Conservation (phyloP, 2,797 vertebrate species). For the Leptodactylus fallax region DNA sequence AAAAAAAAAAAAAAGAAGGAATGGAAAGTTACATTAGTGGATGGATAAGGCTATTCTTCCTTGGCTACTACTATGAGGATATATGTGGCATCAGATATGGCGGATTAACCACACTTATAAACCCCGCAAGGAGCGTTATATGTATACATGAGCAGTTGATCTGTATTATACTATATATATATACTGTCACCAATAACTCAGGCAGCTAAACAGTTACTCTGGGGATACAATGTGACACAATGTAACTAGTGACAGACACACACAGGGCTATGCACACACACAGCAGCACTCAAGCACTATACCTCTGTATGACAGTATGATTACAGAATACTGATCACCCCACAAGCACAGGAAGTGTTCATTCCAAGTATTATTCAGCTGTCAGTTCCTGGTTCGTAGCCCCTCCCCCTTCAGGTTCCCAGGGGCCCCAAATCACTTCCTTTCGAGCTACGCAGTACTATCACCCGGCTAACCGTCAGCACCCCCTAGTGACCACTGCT, state of each 20-base stretch:
- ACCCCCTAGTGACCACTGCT: not conserved
- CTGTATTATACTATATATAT: not conserved
- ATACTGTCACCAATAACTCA: not conserved
- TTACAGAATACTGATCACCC: conserved; percentile 9
- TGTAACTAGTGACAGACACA: not conserved
- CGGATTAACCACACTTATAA: not conserved
- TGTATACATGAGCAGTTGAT: not conserved
- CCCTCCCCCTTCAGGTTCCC: conserved; percentile 55
- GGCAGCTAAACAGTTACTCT: not conserved
- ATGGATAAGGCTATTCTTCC: not conserved
- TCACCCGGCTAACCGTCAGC: not conserved
- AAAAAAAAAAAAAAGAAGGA: not conserved
- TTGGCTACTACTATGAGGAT: not conserved
- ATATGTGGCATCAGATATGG: not conserved
- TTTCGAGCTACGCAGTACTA: not conserved
- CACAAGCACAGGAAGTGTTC: conserved; percentile 52
- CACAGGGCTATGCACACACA: not conserved
- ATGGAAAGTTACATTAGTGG: not conserved
- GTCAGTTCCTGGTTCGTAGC: conserved; percentile 60
- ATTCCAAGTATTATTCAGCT: conserved; percentile 47
- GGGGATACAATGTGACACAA: not conserved
- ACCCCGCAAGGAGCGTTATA: no score
- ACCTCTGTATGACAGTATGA: conserved; percentile 12
- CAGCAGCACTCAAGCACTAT: conserved; percentile 29
- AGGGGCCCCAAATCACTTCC: conserved; percentile 30